phyloP scores from a whole-genome alignment of 2,797 vertebrate species.

The Acrossocheilus wenchowensis region DNA sequence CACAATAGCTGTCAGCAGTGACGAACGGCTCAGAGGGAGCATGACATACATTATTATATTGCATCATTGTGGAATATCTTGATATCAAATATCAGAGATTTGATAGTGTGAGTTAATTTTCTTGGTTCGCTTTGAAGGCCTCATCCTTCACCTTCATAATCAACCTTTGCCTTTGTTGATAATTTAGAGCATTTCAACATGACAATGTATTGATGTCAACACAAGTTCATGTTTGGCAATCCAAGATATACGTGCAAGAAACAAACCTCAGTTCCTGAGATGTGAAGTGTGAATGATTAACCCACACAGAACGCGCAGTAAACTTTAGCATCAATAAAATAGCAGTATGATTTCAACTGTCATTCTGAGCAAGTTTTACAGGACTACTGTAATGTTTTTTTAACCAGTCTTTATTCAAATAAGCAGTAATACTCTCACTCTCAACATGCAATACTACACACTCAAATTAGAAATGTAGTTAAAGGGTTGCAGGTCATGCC shows the following conservation, averaged over 20 bases:
- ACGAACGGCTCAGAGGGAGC: background rate
- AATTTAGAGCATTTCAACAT: conserved; percentile 57
- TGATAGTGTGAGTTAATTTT: background rate
- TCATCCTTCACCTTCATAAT: conserved; percentile 56
- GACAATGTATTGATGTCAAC: conserved; percentile 41
- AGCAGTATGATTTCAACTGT: conserved; percentile 28
- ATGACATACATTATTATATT: background rate
- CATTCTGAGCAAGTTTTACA: background rate
- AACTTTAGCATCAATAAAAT: conserved; percentile 42
- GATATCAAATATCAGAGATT: background rate
- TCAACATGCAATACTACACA: background rate
- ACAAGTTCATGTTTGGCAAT: conserved; percentile 61
- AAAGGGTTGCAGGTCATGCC: background rate
- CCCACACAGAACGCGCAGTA: conserved; percentile 15
- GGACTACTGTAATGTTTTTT: background rate
- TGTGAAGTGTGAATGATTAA: conserved; percentile 60
- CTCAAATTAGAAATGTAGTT: background rate
- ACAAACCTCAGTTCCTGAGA: conserved; percentile 21
- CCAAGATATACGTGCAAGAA: conserved; percentile 39
- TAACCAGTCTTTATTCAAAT: background rate
- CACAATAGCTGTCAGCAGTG: background rate
- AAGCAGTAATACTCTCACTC: background rate
- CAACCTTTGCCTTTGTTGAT: conserved; percentile 65
- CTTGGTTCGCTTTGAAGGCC: conserved; percentile 36
- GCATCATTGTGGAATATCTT: background rate